phyloP scores from a whole-genome alignment of 2,113 vertebrate genomes.

The Salvelinus fontinalis region DNA sequence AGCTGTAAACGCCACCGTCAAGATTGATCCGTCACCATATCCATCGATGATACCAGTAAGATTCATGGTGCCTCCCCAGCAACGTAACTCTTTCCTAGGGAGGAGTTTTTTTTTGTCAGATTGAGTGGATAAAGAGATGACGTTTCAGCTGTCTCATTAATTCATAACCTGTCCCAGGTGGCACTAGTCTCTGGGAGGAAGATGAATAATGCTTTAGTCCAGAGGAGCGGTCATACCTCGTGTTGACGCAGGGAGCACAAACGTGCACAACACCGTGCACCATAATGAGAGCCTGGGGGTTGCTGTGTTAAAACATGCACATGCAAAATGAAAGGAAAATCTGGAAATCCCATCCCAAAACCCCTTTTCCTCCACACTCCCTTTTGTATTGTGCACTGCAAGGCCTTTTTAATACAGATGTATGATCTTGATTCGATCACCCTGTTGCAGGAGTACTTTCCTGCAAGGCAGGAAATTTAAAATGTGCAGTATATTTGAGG shows the following conservation, averaged over 20 bases:
- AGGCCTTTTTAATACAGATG: neutral
- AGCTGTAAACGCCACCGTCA: too few species aligned
- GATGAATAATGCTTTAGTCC: conserved; percentile 39
- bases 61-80: conserved; percentile 21
- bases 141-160: conserved; percentile 65
- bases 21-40: too few species aligned
- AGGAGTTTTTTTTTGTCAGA: conserved; percentile 30
- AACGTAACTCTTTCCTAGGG: neutral
- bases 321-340: neutral
- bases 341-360: neutral
- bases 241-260: conserved; percentile 46
- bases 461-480: too few species aligned
- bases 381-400: conserved; percentile 5
- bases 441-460: too few species aligned
- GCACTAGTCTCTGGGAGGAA: conserved; percentile 33
- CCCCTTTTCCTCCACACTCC: neutral
- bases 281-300: conserved; percentile 35
- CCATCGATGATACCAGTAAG: neutral
- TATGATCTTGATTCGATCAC: too few species aligned
- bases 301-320: neutral
- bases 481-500: too few species aligned
- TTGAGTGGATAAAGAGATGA: conserved; percentile 62
- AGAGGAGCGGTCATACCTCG: conserved; percentile 40
- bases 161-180: conserved; percentile 57
- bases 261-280: conserved; percentile 24